These are phyloP conservation scores for Trematomus loennbergii DNA, from an alignment of 2,113 vertebrate species.

Conservation along the genomic window DNA sequence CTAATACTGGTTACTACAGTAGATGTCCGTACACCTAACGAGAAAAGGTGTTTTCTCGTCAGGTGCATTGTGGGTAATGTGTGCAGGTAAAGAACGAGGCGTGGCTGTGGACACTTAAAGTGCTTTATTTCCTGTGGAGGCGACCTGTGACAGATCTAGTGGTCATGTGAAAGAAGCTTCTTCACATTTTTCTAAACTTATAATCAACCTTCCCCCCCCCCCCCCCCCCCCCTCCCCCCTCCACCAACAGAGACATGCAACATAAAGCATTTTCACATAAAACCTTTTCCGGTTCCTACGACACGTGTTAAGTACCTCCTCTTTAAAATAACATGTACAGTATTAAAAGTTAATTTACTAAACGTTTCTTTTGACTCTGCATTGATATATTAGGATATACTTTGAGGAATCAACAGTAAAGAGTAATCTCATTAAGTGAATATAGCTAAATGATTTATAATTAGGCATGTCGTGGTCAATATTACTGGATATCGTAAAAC, in stretches of 20 bases:
- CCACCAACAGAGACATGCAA: conserved; percentile 74
- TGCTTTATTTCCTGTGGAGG: conserved; percentile 82
- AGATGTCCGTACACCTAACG: too few relatives aligned
- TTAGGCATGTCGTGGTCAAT: conserved; percentile 57
- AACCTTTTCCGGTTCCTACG: conserved; percentile 25
- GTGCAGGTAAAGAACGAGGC: conserved; percentile 16
- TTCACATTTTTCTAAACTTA: conserved; percentile 80
- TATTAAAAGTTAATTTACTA: conserved; percentile 67
- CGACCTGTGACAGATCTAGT: conserved; percentile 78
- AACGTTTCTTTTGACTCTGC: conserved; percentile 44
- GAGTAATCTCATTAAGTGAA: conserved; percentile 65
- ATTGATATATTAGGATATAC: conserved; percentile 72
- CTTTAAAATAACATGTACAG: conserved; percentile 59
- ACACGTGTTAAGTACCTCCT: conserved; percentile 47
- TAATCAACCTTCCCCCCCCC: too few relatives aligned
- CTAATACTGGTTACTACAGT: too few relatives aligned
- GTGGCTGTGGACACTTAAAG: conserved; percentile 80
- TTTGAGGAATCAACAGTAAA: conserved; percentile 69
- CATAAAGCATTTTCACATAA: conserved; percentile 70
- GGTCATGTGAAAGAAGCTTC: conserved; percentile 82
- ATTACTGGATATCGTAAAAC: conserved; percentile 33
- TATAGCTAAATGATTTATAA: conserved; percentile 58
- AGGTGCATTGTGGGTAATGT: conserved; percentile 24
- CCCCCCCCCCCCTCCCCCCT: conserved; percentile 14
- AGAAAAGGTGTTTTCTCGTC: neutral